Base-by-base conservation (phyloP, 2,113 vertebrate species). In the Hemibagrus wyckioides region DNA sequence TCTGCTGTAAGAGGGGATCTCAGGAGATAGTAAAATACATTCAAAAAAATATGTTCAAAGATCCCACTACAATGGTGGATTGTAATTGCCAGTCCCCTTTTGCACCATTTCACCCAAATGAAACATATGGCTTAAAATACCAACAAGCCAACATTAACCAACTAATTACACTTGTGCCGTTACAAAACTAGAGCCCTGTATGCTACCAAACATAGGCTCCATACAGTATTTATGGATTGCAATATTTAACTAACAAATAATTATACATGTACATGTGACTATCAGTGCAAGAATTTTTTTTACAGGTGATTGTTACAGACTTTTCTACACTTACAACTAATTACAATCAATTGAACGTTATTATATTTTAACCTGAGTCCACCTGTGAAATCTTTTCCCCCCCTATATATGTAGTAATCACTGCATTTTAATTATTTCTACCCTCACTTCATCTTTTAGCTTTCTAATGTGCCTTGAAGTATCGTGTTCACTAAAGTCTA, bases 401-500 rank as follows among this genome's bases (percentile, higher is more conserved):
- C 90, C 90, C 90, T 0, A 80, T 89, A 89, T 82, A 83, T 76
- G 87, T 87, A 80, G 88, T 90, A 91, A 92, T 93, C 44, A 48
- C 44, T 48, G 56, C 82, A 85, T 91, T 93, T 91, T 91, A 90
- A 94, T 93, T 92, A 90, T 89, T 90, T 82, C 54, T 88, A 92
- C 83, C 88, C 87, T 88, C 88, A n/a, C 82, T 87, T 84, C 82
- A 69, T 89, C 54, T 80, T 83, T 85, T 21, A 30, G 79, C 57
- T 57, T 76, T 90, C 75, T 89, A 69, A 59, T 11, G 3, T 67
- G 86, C 80, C 82, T 86, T 83, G 39, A 48, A 85, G 56, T 48
- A 65, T 75, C 81, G 8, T 69, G 87, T 48, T 84, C 80, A 80
- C 52, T 79, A 85, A 96, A 95, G 94, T 91, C 93, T 94, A 94